These are phyloP conservation scores for Panthera leo DNA, from an alignment of 2,113 vertebrate species.

Conservation along the genomic window DNA sequence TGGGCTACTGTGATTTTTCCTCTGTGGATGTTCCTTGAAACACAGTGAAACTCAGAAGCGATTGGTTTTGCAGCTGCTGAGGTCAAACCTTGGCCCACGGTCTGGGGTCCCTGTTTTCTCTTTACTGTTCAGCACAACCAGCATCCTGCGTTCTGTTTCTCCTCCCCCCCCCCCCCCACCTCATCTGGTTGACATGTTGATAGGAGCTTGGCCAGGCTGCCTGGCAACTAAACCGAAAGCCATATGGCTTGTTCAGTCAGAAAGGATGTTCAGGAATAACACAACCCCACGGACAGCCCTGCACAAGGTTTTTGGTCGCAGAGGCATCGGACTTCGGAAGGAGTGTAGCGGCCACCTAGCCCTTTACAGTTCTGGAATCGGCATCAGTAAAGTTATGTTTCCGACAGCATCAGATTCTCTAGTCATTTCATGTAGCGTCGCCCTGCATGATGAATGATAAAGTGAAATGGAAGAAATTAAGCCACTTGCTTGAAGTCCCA, in stretches of 20 bases:
- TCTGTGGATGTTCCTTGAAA: slow-evolving; percentile 37
- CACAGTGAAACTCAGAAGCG: background rate
- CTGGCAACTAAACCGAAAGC: background rate
- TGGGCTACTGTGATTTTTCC: background rate
- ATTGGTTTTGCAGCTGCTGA: slow-evolving; percentile 49
- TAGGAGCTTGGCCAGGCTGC: slow-evolving; percentile 43
- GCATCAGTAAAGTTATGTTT: background rate
- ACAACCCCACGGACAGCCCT: background rate
- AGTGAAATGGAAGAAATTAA: background rate
- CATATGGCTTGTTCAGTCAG: background rate
- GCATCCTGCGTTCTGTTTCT: background rate
- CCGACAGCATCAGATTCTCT: background rate
- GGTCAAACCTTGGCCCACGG: background rate
- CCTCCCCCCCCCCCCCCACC: background rate
- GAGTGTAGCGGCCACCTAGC: background rate
- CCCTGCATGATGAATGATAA: background rate
- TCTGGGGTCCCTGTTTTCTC: background rate
- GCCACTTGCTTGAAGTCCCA: background rate
- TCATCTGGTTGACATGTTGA: slow-evolving; percentile 47
- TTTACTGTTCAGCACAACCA: background rate
- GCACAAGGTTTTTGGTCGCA: background rate
- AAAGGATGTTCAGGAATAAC: background rate
- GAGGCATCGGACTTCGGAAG: background rate
- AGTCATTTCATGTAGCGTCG: background rate
- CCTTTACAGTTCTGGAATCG: background rate